These are phyloP conservation scores for Athrips mouffetella DNA, from an alignment of 2,888 invertebrate species.

Conservation along the genomic window DNA sequence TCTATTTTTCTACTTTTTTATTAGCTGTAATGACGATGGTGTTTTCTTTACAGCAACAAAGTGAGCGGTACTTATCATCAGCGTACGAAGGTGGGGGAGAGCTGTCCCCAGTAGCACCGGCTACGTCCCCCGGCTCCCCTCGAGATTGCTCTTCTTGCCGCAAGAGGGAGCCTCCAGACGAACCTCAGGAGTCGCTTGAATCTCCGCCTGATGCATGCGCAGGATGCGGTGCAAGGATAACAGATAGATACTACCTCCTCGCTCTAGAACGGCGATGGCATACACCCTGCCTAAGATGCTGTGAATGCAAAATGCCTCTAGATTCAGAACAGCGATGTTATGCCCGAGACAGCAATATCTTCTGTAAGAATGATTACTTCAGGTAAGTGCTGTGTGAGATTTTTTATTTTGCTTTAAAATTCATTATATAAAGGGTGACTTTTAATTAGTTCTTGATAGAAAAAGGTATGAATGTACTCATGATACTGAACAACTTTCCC, in stretches of 20 bases:
- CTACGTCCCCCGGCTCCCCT: conserved; percentile 80
- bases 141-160: conserved; percentile 79
- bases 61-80: conserved; percentile 81
- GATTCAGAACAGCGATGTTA: conserved; percentile 96
- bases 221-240: conserved; percentile 91
- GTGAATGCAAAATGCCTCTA: conserved; percentile 91
- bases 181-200: conserved; percentile 44
- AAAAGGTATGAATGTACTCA: too few relatives aligned
- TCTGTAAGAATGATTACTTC: conserved; percentile 98
- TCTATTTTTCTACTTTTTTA: background rate
- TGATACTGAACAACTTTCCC: too few relatives aligned
- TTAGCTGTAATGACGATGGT: background rate
- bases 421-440: too few relatives aligned
- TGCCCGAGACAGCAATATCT: conserved; percentile 94
- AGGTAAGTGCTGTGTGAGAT: conserved; percentile 81
- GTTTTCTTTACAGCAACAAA: conserved; percentile 80
- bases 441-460: too few relatives aligned
- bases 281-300: conserved; percentile 92
- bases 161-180: conserved; percentile 76
- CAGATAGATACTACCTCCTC: conserved; percentile 93
- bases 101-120: conserved; percentile 85
- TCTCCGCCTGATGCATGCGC: conserved; percentile 83
- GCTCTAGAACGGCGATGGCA: conserved; percentile 97
- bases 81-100: conserved; percentile 86
- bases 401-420: background rate